Conservation (phyloP, 2,113 vertebrate species). For the Romanogobio albipinnatus region DNA sequence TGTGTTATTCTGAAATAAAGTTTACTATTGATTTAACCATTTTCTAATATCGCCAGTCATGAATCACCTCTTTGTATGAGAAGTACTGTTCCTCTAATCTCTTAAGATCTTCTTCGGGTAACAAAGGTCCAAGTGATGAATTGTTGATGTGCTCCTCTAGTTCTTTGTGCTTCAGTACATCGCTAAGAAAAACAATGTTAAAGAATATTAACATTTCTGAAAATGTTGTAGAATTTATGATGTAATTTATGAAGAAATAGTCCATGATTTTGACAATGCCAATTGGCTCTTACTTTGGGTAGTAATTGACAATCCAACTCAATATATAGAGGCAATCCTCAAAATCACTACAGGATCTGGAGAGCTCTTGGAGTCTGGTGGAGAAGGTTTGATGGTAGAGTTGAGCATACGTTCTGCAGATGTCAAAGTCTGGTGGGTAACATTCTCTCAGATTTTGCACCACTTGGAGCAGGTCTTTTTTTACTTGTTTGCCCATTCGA, state of each 20-base stretch:
- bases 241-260: too few relatives aligned
- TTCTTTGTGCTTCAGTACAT: conserved; percentile 76
- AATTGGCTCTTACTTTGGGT: conserved; percentile 68
- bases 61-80: conserved; percentile 76
- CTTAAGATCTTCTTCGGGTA: conserved; percentile 68
- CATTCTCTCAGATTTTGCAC: conserved; percentile 72
- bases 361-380: conserved; percentile 61
- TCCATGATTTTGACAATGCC: background rate
- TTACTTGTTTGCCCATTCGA: conserved; percentile 79
- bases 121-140: conserved; percentile 76
- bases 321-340: conserved; percentile 83
- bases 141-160: conserved; percentile 74
- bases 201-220: too few relatives aligned
- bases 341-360: conserved; percentile 68
- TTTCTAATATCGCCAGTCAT: background rate
- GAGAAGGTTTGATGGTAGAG: conserved; percentile 83
- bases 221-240: too few relatives aligned
- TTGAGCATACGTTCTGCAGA: conserved; percentile 79
- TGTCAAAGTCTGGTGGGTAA: conserved; percentile 79
- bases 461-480: conserved; percentile 81
- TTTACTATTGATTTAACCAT: too few relatives aligned
- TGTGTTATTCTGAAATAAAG: too few relatives aligned
- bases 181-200: conserved; percentile 69
- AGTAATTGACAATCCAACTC: conserved; percentile 80
- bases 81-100: conserved; percentile 80